Percentiles rank a stretch among this genome's conserved stretches.
Evolutionary conservation across 2,113 vertebrate species (phyloP).

Genomic region (Rallus limicola): DNA sequence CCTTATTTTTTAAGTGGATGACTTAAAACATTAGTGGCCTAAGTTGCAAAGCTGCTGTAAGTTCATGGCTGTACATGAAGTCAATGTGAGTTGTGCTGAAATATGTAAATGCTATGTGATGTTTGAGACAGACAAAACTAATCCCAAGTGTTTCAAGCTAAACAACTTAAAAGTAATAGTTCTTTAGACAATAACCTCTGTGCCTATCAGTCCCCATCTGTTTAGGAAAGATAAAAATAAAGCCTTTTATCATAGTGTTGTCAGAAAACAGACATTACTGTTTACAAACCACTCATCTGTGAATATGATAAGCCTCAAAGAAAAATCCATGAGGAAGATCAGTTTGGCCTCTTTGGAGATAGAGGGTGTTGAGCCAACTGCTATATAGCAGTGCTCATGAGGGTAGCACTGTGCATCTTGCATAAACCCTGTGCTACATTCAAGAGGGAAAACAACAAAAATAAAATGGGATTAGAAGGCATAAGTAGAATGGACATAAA

Average conservation of each 20-base stretch:
- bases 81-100: not conserved
- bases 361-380: not conserved
- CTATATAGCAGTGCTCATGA: not conserved
- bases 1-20: not conserved
- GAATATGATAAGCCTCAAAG: not conserved
- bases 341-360: not conserved
- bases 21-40: not conserved
- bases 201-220: not conserved
- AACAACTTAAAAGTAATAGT: not conserved
- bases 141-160: not conserved
- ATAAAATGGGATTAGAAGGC: not conserved
- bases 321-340: not conserved
- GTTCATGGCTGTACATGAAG: not conserved
- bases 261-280: conserved; percentile 1
- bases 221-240: not conserved
- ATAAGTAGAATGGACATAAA: not conserved
- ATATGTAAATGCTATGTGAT: not conserved
- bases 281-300: conserved; percentile 5
- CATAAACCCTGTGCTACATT: not conserved
- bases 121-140: not conserved
- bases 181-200: not conserved
- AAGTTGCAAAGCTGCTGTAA: not conserved
- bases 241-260: not conserved
- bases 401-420: not conserved
- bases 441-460: not conserved